A percentile compares a stretch with the other conserved stretches of the same genome.
Conservation (phyloP, 2,888 invertebrate species). For the Ormyrus rosae region DNA sequence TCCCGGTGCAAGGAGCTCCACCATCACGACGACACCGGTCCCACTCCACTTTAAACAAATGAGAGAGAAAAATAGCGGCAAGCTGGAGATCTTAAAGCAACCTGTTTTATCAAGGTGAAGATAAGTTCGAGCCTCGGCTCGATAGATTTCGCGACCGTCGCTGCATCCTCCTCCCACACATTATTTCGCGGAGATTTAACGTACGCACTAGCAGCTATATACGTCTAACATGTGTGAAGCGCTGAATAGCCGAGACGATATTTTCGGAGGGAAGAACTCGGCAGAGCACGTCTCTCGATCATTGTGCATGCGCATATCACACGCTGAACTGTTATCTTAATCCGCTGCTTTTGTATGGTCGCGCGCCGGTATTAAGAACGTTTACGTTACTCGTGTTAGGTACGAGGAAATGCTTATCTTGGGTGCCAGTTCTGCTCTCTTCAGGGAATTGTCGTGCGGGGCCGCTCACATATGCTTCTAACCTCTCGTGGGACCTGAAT, state of each 20-base stretch:
- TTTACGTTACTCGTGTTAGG: slow-evolving; percentile 28
- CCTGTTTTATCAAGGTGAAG: slow-evolving; percentile 53
- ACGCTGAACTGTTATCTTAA: neutral
- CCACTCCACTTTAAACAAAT: neutral
- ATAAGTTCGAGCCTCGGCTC: slow-evolving; percentile 14
- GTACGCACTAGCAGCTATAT: neutral
- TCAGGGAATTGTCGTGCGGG: neutral
- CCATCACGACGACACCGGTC: neutral
- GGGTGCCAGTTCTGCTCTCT: neutral
- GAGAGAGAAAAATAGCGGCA: neutral
- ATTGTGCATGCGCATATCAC: neutral
- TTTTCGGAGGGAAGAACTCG: slow-evolving; percentile 4
- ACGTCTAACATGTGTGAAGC: neutral
- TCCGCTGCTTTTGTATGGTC: neutral
- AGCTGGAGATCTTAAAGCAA: slow-evolving; percentile 3
- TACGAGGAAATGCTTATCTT: neutral
- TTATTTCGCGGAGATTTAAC: slow-evolving; percentile 9
- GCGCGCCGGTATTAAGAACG: slow-evolving; percentile 29
- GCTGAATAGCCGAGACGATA: neutral
- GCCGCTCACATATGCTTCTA: neutral
- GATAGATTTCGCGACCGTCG: slow-evolving; percentile 31
- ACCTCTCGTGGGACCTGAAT: too few relatives aligned
- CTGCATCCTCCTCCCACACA: neutral
- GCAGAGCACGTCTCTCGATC: neutral
- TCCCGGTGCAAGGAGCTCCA: slow-evolving; percentile 45